Base-by-base conservation (phyloP, 2,113 vertebrate genomes). In the Boleophthalmus pectinirostris region DNA sequence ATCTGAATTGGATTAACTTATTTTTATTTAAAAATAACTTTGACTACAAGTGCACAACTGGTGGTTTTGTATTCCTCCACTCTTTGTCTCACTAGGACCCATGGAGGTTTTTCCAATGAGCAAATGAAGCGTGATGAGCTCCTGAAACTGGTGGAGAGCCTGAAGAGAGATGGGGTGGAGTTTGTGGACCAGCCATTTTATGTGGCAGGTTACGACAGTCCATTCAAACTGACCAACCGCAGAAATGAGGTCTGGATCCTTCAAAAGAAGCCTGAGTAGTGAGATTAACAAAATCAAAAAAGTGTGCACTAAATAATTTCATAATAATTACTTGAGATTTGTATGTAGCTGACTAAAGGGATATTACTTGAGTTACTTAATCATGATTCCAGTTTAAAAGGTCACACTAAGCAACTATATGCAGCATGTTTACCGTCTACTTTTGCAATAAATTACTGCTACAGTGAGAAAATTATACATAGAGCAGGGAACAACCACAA, bases 201-300 rank as follows among this genome's bases (percentile, higher is more conserved):
- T 65, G 73, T 87, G 0, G 93, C 87, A 0, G 93, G 94, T 60
- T 95, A 95, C 11, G 92, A 92, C 85, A 95, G 91, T 73, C 95
- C 90, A 74, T 92, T 93, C 79, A 91, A 96, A 72, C 88, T 95
- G 70, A 82, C 92, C 66, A 92, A 94, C 14, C 93, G 92, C 89
- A 90, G 82, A 66, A 94, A 94, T 1, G 94, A 96, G 80, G 92
- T 95, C 6, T 95, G 93, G 93, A 33, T 96, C 69, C 87, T 92
- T 67, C 89, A 92, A 83, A 90, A 89, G 33, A 66, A 43, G 24
- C 66, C 68, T 14, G 74, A 85, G 49, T 74, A 86, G 53, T 72
- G 57, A 63, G 35, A 16, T 33, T 16, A 20, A 66, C 20, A 47
- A 47, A 38, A n/a, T 43, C 33, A n/a, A 18, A 12, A 43, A 9